Evolutionary conservation across 1,140 invertebrate species (phyloP), one percentile per base, ranked within the genome.

Genomic region (Rhopalosiphum maidis): DNA sequence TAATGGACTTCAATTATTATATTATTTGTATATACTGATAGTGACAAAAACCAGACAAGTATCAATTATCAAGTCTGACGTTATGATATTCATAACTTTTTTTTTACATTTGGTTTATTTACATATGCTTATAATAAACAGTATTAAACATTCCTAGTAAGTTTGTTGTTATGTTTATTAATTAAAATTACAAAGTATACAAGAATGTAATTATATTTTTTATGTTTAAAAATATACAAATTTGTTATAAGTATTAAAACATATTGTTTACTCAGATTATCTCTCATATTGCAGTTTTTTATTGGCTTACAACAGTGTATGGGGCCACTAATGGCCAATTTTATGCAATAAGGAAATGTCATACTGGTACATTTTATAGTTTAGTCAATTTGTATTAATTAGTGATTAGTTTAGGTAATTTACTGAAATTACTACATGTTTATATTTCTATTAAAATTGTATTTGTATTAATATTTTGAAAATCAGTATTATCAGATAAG

Each of bases 121-220:
- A 90, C 21, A 88, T 43, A 37, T 46, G 89, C 37, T 60, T 90
- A 90, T 90, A 60, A 90, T 68, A 68, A 60, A 90, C 89, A 90
- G 89, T 90, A 90, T 90, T 90, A 68, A 60, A 90, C 89, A 90
- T 90, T 90, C 89, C 89, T 46, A 60, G 54, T 60, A 90, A 90
- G 89, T 43, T 90, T 90, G 89, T 90, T 90, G 89, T 90, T 90
- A 90, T 90, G 89, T 90, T 90, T 90, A 90, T 90, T 68, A 68
- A 68, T 90, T 68, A 68, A 1, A 15, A 8, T 90, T 90, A 60
- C 15, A 90, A 68, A 90, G 89, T 90, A 60, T 90, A 68, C 55
- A 68, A n/a, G 3, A 60, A 68, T 90, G 37, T 90, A 90, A 90
- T 90, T 90, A 68, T 43, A 68, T 90, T 90, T 90, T 90, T 68